Evolutionary conservation across 1,140 invertebrate species (phyloP).

Genomic region (Cotesia vestalis): DNA sequence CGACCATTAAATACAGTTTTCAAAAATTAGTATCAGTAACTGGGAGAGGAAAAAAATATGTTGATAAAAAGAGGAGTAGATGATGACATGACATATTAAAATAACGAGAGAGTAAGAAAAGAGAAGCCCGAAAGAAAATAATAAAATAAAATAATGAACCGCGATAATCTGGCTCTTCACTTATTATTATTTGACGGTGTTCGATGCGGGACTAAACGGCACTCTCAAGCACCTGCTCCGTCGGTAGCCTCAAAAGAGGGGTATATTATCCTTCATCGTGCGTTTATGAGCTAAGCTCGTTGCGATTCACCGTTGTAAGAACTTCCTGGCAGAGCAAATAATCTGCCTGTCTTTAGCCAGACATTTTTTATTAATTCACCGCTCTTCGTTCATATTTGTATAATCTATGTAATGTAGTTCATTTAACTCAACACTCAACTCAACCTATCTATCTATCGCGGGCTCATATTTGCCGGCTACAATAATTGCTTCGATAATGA

Average conservation of each 20-base stretch:
- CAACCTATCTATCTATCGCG: no score
- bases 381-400: slow-evolving; percentile 9
- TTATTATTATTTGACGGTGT: slow-evolving; percentile 21
- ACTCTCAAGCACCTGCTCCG: slow-evolving; percentile 29
- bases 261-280: slow-evolving; percentile 36
- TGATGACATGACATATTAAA: no score
- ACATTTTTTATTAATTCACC: background rate
- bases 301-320: slow-evolving; percentile 36
- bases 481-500: no score
- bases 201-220: slow-evolving; percentile 31
- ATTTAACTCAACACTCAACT: no score
- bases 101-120: no score
- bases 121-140: no score
- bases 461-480: no score
- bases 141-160: slow-evolving; percentile 3
- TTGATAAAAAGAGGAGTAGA: no score
- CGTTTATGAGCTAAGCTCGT: slow-evolving; percentile 34
- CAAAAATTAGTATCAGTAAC: no score
- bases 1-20: slow-evolving; percentile 10
- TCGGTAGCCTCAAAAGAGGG: slow-evolving; percentile 32
- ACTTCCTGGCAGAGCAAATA: slow-evolving; percentile 36
- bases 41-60: no score
- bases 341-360: background rate
- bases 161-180: slow-evolving; percentile 1
- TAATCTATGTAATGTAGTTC: no score